A percentile compares a stretch with the other conserved stretches of the same genome.
Conservation (phyloP, 1,140 invertebrate species). For the Orius laevigatus region DNA sequence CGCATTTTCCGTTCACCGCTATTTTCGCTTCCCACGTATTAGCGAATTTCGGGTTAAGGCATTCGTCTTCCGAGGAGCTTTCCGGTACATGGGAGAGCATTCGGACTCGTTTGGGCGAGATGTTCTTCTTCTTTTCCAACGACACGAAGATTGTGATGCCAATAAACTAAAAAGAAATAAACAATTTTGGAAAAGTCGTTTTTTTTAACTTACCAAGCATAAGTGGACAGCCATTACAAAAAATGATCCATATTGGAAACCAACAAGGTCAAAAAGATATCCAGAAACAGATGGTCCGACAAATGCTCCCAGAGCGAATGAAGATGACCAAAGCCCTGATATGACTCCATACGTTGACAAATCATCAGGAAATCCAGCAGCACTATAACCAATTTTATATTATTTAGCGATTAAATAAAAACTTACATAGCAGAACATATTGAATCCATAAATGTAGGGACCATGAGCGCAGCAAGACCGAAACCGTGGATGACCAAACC, state of each 20-base stretch:
- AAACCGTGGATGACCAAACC: constrained; percentile 32
- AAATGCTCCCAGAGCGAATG: constrained; percentile 34
- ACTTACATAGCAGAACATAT: constrained; percentile 30
- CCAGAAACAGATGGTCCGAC: constrained; percentile 31
- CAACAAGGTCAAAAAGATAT: constrained; percentile 27
- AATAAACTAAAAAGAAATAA: constrained; percentile 12
- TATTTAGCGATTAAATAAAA: not conserved
- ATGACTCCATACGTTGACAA: constrained; percentile 33
- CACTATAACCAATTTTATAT: constrained; percentile 17
- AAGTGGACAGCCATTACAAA: constrained; percentile 26
- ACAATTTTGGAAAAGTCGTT: constrained; percentile 5
- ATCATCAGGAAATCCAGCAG: constrained; percentile 31
- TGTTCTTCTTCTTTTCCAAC: constrained; percentile 12
- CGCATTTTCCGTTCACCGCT: constrained; percentile 1
- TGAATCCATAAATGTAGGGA: constrained; percentile 31
- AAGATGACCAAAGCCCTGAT: constrained; percentile 34
- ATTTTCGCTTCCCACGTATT: constrained; percentile 3
- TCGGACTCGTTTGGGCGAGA: constrained; percentile 8
- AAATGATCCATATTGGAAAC: constrained; percentile 28
- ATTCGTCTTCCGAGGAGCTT: constrained; percentile 2
- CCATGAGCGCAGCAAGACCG: constrained; percentile 31
- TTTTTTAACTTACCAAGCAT: constrained; percentile 23
- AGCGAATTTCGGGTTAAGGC: constrained; percentile 3
- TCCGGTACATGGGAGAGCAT: constrained; percentile 9
- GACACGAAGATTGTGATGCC: constrained; percentile 5